Evolutionary conservation across 2,113 vertebrate species (phyloP).

Genomic region (Cryptomyrus ogoouensis): DNA sequence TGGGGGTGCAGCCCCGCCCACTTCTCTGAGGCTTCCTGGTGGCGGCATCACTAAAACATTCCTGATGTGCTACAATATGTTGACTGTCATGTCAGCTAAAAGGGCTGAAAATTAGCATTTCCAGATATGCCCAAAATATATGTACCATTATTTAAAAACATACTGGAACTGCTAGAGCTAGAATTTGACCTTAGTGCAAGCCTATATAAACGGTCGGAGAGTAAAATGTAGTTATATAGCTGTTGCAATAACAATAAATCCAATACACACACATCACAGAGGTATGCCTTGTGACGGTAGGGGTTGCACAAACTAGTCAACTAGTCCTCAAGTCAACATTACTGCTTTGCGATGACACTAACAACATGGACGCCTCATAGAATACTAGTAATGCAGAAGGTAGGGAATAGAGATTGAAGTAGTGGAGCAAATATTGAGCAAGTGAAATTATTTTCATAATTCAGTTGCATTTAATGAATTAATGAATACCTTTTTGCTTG

Average conservation of each 20-base stretch:
- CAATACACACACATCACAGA: neutral
- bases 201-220: neutral
- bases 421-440: neutral
- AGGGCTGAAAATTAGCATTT: neutral
- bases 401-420: neutral
- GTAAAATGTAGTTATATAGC: neutral
- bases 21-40: conserved; percentile 17
- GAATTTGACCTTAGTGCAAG: neutral
- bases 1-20: conserved; percentile 19
- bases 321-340: neutral
- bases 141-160: neutral
- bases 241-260: neutral
- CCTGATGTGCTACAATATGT: neutral
- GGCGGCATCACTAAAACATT: conserved; percentile 8
- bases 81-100: neutral
- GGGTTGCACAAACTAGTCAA: neutral
- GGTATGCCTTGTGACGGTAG: neutral
- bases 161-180: too few relatives aligned
- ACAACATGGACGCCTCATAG: neutral
- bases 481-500: too few relatives aligned
- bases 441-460: neutral
- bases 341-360: neutral
- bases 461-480: neutral
- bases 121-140: neutral
- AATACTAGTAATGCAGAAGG: neutral